Evolutionary conservation across 2,113 vertebrate species (phyloP), one percentile per base, ranked within the genome.

Genomic region (Myotis lucifugus): DNA sequence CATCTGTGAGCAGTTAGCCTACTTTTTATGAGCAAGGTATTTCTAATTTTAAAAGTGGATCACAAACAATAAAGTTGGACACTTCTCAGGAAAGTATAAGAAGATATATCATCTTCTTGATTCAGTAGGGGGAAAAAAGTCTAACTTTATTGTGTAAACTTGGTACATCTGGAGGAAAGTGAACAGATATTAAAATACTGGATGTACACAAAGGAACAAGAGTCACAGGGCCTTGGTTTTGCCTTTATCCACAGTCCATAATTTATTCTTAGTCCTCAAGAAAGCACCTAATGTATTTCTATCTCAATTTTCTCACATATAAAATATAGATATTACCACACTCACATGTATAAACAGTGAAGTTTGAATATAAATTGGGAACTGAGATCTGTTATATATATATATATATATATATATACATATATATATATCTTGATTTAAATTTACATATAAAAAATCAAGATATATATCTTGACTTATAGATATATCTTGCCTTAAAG

Each of bases 41-140:
- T 93, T 93, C 50, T 92, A 23, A 86, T 87, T 85, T 92, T 92
- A 87, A 94, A 48, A 74, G 29, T 88, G 23, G 46, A 77, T 86
- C 84, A 73, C 54, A 93, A 81, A 88, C 46, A 76, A 85, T 70
- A 93, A 91, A 74, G 13, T 66, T 79, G 64, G 48, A 48, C 21
- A 89, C 17, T 86, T 93, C 64, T 54, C 32, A 40, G 42, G 54
- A 76, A 88, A 93, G 23, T 54, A 59, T 46, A 88, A 81, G 52
- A 50, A 81, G 52, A 42, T 52, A 67, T 23, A 86, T 78, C 37
- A 91, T 79, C 21, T 34, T 91, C 40, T 85, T 83, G n/a, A 93
- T 86, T 96, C 48, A 52, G 11, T 13, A 69, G 18, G 14, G 14
- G 23, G 2, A 5, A 52, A 52, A 50, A 85, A 54, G 13, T 7